phyloP scores from a whole-genome alignment of 2,797 vertebrate species.

The Chelonia mydas region DNA sequence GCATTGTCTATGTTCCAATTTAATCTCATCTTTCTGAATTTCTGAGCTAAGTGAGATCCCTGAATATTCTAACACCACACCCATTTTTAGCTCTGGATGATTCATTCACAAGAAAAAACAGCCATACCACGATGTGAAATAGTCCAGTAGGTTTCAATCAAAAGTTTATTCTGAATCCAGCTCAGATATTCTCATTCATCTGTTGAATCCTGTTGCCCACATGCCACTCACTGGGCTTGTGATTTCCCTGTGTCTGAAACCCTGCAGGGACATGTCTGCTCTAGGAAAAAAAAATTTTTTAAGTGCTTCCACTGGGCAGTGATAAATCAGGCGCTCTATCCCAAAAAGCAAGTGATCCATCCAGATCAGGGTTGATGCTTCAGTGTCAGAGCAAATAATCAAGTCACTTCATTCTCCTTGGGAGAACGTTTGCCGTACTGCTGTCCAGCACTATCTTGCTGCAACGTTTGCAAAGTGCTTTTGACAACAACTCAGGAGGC shows the following conservation, averaged over 20 bases:
- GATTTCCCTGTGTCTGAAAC: background rate
- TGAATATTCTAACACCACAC: background rate
- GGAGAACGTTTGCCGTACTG: background rate
- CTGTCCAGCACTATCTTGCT: accelerated
- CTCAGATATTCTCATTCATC: background rate
- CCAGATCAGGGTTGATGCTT: background rate
- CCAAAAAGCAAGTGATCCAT: background rate
- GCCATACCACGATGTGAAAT: background rate
- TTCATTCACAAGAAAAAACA: background rate
- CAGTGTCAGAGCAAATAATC: background rate
- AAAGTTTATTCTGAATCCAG: background rate
- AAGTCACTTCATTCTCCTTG: background rate
- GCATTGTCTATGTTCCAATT: background rate
- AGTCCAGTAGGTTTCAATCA: background rate
- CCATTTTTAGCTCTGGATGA: background rate
- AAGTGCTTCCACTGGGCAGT: background rate
- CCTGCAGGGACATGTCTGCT: background rate
- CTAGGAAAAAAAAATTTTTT: background rate
- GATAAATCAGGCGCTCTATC: accelerated
- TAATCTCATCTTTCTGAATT: background rate
- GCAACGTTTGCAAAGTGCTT: background rate
- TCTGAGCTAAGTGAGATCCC: background rate
- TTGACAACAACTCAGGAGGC: background rate
- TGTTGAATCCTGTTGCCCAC: background rate
- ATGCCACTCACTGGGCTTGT: accelerated